Conservation (phyloP, 2,888 invertebrate genomes). For the Plagiodera versicolora region DNA sequence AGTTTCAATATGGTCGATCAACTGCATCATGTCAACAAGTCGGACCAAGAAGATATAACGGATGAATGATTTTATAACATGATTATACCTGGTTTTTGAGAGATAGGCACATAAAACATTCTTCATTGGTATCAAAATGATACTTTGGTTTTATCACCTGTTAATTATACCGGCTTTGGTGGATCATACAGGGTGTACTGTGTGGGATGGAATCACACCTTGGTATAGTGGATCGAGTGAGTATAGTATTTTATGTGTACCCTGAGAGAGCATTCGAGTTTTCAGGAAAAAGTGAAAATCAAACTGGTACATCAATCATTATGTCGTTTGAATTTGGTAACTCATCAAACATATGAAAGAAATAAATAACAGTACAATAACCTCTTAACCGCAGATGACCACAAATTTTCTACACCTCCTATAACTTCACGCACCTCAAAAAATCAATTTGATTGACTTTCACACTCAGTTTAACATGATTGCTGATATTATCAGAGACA, state of each 20-base stretch:
- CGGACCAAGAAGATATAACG: conserved; percentile 7
- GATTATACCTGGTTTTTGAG: conserved; percentile 3
- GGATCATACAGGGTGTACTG: conserved; percentile 25
- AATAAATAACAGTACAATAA: not conserved
- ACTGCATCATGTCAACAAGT: not conserved
- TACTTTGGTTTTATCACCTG: conserved; percentile 10
- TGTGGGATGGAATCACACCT: conserved; percentile 59
- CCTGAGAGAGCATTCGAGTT: no score
- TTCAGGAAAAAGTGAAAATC: no score
- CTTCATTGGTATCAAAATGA: conserved; percentile 8
- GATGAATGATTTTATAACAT: conserved; percentile 15
- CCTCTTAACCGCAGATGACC: not conserved
- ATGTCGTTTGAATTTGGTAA: no score
- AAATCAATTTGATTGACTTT: not conserved
- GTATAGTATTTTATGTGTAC: conserved; percentile 47
- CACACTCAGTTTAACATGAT: not conserved
- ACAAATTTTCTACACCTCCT: not conserved
- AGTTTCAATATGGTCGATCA: conserved; percentile 13
- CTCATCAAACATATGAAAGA: no score
- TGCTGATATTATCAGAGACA: not conserved
- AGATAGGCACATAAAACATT: conserved; percentile 6
- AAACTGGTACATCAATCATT: no score
- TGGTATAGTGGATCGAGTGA: conserved; percentile 62
- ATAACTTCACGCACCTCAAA: not conserved
- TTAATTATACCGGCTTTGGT: conserved; percentile 23